These are phyloP conservation scores for Xerus rutilus DNA, from an alignment of 2,797 vertebrate genomes.

Conservation along the genomic window DNA sequence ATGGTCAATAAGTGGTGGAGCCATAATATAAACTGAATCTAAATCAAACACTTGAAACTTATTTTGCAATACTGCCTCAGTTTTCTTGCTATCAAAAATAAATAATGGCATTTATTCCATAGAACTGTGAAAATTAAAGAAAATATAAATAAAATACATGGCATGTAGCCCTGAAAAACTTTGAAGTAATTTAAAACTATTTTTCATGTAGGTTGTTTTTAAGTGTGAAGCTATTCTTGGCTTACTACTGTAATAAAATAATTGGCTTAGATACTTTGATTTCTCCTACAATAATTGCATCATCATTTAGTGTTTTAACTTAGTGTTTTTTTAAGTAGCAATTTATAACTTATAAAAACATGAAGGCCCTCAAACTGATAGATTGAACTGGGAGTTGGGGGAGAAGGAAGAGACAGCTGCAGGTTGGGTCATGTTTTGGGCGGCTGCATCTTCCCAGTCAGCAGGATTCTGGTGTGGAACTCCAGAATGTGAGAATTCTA, in stretches of 20 bases:
- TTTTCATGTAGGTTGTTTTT: slow-evolving; percentile 44
- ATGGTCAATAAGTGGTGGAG: neutral
- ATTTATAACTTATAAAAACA: slow-evolving; percentile 57
- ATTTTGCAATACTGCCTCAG: neutral
- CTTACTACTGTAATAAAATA: slow-evolving; percentile 13
- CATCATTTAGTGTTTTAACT: slow-evolving; percentile 43
- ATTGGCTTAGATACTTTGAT: neutral
- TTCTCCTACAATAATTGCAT: slow-evolving; percentile 31
- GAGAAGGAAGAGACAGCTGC: too few species aligned
- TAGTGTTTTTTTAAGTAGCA: neutral
- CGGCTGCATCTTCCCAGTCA: too few species aligned
- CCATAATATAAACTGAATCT: neutral
- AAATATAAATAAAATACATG: neutral
- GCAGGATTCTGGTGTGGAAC: too few species aligned
- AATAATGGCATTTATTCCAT: neutral
- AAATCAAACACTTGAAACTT: neutral
- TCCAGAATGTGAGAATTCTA: too few species aligned
- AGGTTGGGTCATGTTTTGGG: too few species aligned
- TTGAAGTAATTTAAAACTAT: neutral
- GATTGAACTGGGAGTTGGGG: too few species aligned
- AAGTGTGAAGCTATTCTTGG: slow-evolving; percentile 26
- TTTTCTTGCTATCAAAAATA: neutral
- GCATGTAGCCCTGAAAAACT: neutral
- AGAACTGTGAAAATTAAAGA: neutral
- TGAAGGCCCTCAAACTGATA: neutral